Evolutionary conservation across 2,797 vertebrate genomes (phyloP), one percentile per base, ranked within the genome.

Genomic region (Hemibagrus guttatus): DNA sequence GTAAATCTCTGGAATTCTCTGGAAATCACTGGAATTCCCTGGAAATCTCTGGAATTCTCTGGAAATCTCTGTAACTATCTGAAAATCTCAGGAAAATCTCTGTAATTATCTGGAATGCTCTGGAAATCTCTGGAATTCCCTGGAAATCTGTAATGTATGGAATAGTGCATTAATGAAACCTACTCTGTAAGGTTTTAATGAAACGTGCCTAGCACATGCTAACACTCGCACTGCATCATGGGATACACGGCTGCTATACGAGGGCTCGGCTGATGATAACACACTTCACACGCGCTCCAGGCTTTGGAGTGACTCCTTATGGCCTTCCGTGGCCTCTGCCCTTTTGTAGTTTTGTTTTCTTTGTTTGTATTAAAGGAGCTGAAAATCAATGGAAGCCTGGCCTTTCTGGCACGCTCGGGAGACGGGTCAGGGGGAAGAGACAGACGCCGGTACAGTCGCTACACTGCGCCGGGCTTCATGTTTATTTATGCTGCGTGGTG

Each of bases 351-450:
- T 16, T 72, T 31, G 17, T 31, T 64, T 85, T 46, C 79, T 81
- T 39, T 4, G 17, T 71, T 61, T 66, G 78, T 72, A 54, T 46
- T 84, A 35, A 84, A 54, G 72, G 54, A 0, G 16, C 6, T 39
- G 66, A 12, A 80, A 87, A 90, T 90, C 87, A 85, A 87, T 85
- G 26, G 21, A 49, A 75, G 58, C 17, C 69, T 56, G 87, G 81
- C 89, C 78, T 86, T 84, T 85, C 63, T 14, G 84, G 78, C 26
- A 28, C 75, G 17, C 42, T 68, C n/a, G 54, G 6, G n/a, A 71
- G 59, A 72, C 46, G 6, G 80, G 88, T 87, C 89, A 80, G 68
- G 80, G 78, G 26, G 11, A 5, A n/a, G n/a, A 79, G 52, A 31
- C 46, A 7, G 74, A 17, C 26, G 35, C 46, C 46, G 46, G 6